Evolutionary conservation across 1,140 invertebrate genomes (phyloP), one percentile per base, ranked within the genome.

Genomic region (Acromyrmex charruanus): DNA sequence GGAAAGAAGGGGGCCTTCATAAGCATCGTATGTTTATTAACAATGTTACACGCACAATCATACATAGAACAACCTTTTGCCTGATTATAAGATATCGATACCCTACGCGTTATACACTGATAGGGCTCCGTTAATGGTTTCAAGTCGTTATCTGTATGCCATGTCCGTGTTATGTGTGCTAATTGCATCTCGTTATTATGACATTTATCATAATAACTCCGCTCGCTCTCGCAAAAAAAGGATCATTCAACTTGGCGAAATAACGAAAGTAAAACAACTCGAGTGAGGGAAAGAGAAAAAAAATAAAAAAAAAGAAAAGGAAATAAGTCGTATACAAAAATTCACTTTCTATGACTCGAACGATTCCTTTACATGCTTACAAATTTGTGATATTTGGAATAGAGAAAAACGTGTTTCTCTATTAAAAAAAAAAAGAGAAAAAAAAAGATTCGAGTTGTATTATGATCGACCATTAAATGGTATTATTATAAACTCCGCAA

Each of bases 21-120:
- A 94, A 95, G 94, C 94, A 95, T 94, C 93, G 93, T 93, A 94
- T 91, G 80, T 94, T 95, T 95, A 94, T 94, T 95, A 94, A 95
- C 93, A 94, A 92, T 94, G 88, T 94, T 94, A 94, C 94, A 94
- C 94, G 93, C 94, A 94, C 94, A 95, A 93, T 94, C 94, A 94
- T 94, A 95, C 93, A 94, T 94, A 94, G 92, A 95, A 94, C 93
- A 94, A 94, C 93, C 92, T 94, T 84, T 84, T 89, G 85, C 88
- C 72, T 89, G 88, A 90, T 92, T 93, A 93, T 93, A 94, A 35
- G 89, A 91, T 94, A 92, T 93, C 90, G 92, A 91, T 92, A 89
- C 89, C 77, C 90, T 89, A 91, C 86, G 79, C 91, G 77, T 94
- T 89, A 75, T 86, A 66, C 25, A 93, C 86, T 91, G 86, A 93